Conservation (phyloP, 92 coral and sea anemone species). For the Parazoanthus atlanticus region DNA sequence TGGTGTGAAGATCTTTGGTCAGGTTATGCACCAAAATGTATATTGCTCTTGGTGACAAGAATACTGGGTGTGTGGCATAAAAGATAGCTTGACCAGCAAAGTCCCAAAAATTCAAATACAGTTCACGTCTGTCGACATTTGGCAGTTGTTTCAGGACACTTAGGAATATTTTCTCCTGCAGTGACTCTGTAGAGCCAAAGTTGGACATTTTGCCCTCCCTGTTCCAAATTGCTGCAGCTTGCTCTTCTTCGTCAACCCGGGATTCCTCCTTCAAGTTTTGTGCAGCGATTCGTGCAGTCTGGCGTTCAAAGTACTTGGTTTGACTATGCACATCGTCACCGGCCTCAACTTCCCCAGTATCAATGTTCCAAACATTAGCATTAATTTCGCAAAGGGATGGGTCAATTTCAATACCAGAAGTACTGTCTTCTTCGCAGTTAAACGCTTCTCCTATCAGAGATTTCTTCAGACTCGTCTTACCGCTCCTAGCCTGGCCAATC, state of each 20-base stretch:
- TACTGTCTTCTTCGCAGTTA: background rate
- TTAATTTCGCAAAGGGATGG: background rate
- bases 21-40: background rate
- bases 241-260: too few species aligned
- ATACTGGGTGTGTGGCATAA: conserved; percentile 18
- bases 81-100: background rate
- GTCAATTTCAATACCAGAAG: background rate
- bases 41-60: conserved; percentile 6
- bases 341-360: background rate
- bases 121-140: too few species aligned
- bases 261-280: background rate
- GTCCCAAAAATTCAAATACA: too few species aligned
- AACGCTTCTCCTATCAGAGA: background rate
- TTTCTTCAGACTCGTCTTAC: background rate
- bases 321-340: background rate
- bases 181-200: too few species aligned
- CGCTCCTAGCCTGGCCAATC: conserved; percentile 6
- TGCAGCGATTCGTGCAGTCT: conserved; percentile 8
- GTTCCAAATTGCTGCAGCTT: too few species aligned
- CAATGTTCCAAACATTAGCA: background rate
- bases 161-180: too few species aligned
- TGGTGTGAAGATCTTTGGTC: conserved; percentile 11
- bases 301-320: conserved; percentile 1
- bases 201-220: too few species aligned
- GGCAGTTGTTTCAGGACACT: too few species aligned